Base-by-base conservation (phyloP, 2,113 vertebrate species). In the Lates calcarifer region DNA sequence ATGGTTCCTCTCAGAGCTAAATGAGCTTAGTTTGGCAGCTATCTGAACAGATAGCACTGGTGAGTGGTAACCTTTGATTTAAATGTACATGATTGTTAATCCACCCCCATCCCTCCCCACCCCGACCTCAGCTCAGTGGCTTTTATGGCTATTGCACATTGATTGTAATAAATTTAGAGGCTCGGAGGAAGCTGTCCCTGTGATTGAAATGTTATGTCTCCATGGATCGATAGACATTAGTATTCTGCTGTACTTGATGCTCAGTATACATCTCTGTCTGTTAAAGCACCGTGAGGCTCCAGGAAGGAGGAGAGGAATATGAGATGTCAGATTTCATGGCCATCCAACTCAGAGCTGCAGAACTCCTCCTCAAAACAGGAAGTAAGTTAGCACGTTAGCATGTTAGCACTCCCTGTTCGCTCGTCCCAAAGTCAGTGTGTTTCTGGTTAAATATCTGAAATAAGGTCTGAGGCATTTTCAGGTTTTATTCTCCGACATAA, bases 71-170 rank as follows among this genome's bases (percentile, higher is more conserved):
- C 56, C 81, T 78, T 80, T 82, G 61, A 70, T 84, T 90, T 85
- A 79, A 87, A 87, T 63, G 55, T 72, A 79, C 65, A 57, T 35
- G 49, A 77, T 78, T 85, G 77, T 83, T 79, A 65, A 75, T 55
- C 74, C 73, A n/a, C 33, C 0, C 63, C 64, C 77, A 26, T 18
- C 56, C n/a, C 37, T 35, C 65, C 24, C 78, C 4, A 3, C 43
- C 60, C n/a, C 62, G 45, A 49, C 33, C 29, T 51, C 49, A 31
- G 81, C 58, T 87, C 77, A 3, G 82, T 78, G 74, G 87, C 87
- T 91, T 88, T 93, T 85, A 90, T 83, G 85, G 77, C 87, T 90
- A 90, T 87, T 91, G 74, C 68, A 5, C 89, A 90, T 93, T 90
- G 84, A 91, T 91, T 39, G 74, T 71, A 72, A 88, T 87, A 82